phyloP scores from a whole-genome alignment of 2,888 invertebrate genomes.

The Ochlodes sylvanus region DNA sequence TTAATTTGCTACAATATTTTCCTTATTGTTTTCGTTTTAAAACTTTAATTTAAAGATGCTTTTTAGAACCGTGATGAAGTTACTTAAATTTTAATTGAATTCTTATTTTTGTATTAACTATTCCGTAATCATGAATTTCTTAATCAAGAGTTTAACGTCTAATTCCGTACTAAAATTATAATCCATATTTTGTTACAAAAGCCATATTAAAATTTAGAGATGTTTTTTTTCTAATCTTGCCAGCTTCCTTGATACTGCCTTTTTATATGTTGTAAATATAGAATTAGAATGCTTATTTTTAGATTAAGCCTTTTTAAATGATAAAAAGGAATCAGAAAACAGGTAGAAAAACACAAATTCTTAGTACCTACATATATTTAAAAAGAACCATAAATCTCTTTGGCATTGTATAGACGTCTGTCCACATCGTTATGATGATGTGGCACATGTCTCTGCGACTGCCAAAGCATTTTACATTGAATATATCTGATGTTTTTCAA shows the following conservation, averaged over 20 bases:
- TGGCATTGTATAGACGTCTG: constrained; percentile 80
- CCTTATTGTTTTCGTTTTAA: constrained; percentile 64
- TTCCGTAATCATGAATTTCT: constrained; percentile 50
- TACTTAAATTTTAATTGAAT: constrained; percentile 42
- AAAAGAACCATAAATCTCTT: constrained; percentile 4
- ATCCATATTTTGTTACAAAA: constrained; percentile 68
- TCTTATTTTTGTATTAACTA: constrained; percentile 43
- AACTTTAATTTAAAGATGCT: constrained; percentile 56
- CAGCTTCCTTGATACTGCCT: constrained; percentile 82
- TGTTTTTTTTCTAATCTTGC: constrained; percentile 80
- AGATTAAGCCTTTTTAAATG: constrained; percentile 27
- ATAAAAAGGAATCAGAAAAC: constrained; percentile 2
- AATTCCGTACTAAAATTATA: constrained; percentile 59
- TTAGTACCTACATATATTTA: constrained; percentile 9
- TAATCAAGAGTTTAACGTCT: constrained; percentile 44
- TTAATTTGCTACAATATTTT: constrained; percentile 54
- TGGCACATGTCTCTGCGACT: constrained; percentile 81
- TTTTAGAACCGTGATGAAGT: constrained; percentile 43
- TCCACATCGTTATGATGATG: constrained; percentile 79
- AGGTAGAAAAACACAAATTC: not conserved
- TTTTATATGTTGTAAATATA: constrained; percentile 79
- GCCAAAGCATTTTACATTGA: constrained; percentile 44
- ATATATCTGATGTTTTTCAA: not conserved
- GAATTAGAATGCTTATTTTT: constrained; percentile 45
- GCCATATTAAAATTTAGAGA: constrained; percentile 84